Base-by-base conservation (phyloP, 2,113 vertebrate species). In the Pogonocichla stellata region DNA sequence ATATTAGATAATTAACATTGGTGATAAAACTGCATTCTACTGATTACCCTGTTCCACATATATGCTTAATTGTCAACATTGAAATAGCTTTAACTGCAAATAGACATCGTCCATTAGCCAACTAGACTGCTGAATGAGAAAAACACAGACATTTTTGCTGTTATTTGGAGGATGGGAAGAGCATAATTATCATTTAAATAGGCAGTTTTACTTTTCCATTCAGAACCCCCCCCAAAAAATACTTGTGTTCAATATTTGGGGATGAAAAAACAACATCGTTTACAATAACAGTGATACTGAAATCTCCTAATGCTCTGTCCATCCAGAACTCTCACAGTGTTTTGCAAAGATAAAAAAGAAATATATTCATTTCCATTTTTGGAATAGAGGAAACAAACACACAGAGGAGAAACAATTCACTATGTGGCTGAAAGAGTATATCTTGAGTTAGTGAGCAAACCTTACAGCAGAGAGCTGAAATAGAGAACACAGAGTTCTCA, bases 51-150 rank as follows among this genome's bases (percentile, higher is more conserved):
- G 90, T 95, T 97, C 70, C 12, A 19, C 56, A 4, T 95, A 92
- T 73, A 97, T 88, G 88, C 96, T 96, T 97, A 97, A 98, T 96
- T 98, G 97, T 97, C 96, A 97, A 83, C 84, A 96, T 8, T 80
- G 78, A 93, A 95, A 95, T 95, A 79, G 40, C 93, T 97, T 97
- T 96, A 97, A 97, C 96, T 97, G 97, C 97, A 98, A 97, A 98
- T 93, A 97, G 98, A 90, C 89, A 94, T 95, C 25, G 53, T 92
- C 95, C 94, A 92, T 96, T 98, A 96, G 93, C 96, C 96, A 97
- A 96, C 95, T 95, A 96, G 91, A 92, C 88, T 95, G 88, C 95
- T 93, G 82, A 58, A 95, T 92, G 90, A 84, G 89, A 85, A 95
- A 85, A 95, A 96, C 96, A 95, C 45, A 73, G 96, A 85, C 96